Percentiles rank a stretch among this genome's conserved stretches.
Evolutionary conservation across 2,113 vertebrate species (phyloP).

Genomic region (Microcebus ravelobensis): DNA sequence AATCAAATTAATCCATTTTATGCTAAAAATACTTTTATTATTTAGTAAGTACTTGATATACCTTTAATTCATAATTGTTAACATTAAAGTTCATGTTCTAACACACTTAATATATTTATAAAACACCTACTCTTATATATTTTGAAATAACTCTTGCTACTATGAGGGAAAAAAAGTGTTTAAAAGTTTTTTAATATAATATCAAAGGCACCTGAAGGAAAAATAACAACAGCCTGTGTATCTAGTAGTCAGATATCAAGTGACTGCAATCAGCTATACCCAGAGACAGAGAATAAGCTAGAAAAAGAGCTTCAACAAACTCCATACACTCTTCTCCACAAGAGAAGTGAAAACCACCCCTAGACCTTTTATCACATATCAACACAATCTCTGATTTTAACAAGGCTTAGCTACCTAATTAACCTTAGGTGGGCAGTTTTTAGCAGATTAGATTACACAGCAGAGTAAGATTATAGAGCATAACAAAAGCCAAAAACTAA

Average conservation of each 20-base stretch:
- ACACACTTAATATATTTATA: constrained; percentile 11
- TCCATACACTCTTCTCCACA: background rate
- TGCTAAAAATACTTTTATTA: constrained; percentile 29
- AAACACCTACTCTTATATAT: constrained; percentile 3
- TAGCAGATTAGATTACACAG: constrained; percentile 21
- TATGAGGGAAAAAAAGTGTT: background rate
- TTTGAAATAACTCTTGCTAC: constrained; percentile 30
- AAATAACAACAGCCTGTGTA: background rate
- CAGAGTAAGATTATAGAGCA: background rate
- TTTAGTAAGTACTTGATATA: background rate
- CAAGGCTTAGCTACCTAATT: background rate
- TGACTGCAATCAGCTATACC: background rate
- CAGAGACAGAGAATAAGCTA: background rate
- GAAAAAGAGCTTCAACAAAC: background rate
- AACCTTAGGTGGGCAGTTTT: background rate
- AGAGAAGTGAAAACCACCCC: background rate
- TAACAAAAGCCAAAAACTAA: background rate
- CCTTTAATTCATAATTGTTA: constrained; percentile 36
- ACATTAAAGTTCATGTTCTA: constrained; percentile 26
- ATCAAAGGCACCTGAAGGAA: background rate
- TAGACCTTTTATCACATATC: background rate
- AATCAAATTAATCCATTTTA: constrained; percentile 46
- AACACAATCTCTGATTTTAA: constrained; percentile 25
- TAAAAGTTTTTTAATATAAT: background rate
- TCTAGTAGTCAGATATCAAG: background rate